phyloP scores from a whole-genome alignment of 2,797 vertebrate species.

The Lagorchestes hirsutus region DNA sequence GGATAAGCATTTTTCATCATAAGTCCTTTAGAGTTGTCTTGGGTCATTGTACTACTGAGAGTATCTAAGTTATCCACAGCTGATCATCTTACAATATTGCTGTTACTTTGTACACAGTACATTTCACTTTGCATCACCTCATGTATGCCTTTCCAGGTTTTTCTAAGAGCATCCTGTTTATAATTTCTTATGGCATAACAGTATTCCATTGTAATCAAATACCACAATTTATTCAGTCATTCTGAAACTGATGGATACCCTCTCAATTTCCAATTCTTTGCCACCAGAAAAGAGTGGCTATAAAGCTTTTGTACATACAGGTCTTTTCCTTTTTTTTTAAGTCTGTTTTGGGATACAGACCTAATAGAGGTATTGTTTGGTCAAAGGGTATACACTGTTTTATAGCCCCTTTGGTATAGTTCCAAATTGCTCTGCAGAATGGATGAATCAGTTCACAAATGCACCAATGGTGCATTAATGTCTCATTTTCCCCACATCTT shows the following conservation, averaged over 20 bases:
- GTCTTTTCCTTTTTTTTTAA: background rate
- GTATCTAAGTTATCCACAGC: background rate
- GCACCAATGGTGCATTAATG: background rate
- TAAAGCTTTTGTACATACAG: background rate
- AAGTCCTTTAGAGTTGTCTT: background rate
- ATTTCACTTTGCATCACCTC: background rate
- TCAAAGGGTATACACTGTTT: background rate
- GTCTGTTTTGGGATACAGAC: background rate
- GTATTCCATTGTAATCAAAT: background rate
- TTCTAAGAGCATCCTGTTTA: too few relatives aligned
- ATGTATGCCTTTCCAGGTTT: background rate
- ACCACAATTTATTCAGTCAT: background rate
- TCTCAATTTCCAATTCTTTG: background rate
- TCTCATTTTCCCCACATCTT: background rate
- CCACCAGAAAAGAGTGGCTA: background rate
- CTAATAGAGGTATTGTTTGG: background rate
- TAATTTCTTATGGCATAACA: background rate
- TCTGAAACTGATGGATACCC: too few relatives aligned
- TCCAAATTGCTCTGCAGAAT: background rate
- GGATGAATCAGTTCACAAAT: background rate
- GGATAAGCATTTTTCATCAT: background rate
- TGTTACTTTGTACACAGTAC: background rate
- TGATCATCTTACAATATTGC: background rate
- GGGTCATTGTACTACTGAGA: too few relatives aligned
- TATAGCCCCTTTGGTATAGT: too few relatives aligned